A percentile compares a stretch with the other conserved stretches of the same genome.
These are phyloP conservation scores for Zootermopsis nevadensis DNA, from an alignment of 2,888 invertebrate genomes.

Conservation along the genomic window DNA sequence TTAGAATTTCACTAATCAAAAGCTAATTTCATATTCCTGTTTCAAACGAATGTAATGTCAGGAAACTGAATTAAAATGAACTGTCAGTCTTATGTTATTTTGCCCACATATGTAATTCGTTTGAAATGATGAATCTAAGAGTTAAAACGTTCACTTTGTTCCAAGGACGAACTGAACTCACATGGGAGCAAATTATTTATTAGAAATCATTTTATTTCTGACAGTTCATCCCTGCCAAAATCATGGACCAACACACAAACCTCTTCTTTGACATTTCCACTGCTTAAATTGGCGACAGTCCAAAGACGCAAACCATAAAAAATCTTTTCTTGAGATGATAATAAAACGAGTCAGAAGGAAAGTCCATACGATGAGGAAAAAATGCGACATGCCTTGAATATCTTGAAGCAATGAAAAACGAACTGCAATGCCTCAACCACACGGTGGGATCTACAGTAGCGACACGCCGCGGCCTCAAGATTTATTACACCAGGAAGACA, in stretches of 20 bases:
- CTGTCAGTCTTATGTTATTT: too few relatives aligned
- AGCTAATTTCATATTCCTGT: too few relatives aligned
- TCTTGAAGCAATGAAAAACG: conserved; percentile 31
- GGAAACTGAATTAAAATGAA: too few relatives aligned
- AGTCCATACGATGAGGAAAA: conserved; percentile 21
- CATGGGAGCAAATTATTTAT: neutral
- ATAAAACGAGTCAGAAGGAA: conserved; percentile 30
- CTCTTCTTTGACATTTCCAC: neutral
- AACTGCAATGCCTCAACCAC: neutral
- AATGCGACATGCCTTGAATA: conserved; percentile 36
- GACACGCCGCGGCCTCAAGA: conserved; percentile 7
- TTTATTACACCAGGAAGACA: conserved; percentile 22
- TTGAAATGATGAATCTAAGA: too few relatives aligned
- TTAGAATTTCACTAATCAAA: too few relatives aligned
- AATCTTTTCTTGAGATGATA: conserved; percentile 34
- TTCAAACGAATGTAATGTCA: too few relatives aligned
- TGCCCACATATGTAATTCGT: too few relatives aligned
- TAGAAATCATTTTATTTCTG: neutral
- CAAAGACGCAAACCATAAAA: conserved; percentile 5
- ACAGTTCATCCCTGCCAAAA: neutral
- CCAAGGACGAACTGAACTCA: neutral
- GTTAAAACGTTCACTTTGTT: neutral
- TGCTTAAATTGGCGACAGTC: conserved; percentile 28
- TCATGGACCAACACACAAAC: neutral
- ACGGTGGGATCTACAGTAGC: neutral